Conservation (phyloP, 2,113 vertebrate genomes). For the Thunnus thynnus region DNA sequence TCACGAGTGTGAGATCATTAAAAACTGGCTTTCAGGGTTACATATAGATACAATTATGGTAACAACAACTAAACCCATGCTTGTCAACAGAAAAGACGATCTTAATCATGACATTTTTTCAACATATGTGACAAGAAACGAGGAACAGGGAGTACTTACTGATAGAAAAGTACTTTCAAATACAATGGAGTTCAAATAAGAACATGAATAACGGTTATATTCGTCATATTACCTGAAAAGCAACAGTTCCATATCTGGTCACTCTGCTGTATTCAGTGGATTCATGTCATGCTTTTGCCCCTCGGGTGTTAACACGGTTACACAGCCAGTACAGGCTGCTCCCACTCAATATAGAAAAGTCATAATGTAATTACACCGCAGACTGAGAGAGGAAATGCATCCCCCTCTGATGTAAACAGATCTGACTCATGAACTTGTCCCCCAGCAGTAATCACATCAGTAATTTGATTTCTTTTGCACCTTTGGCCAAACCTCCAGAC, state of each 20-base stretch:
- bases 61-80: not conserved
- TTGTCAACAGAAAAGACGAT: not conserved
- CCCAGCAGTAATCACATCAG: constrained; percentile 61
- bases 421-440: constrained; percentile 69
- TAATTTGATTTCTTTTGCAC: constrained; percentile 72
- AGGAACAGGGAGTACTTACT: no score
- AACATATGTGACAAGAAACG: no score
- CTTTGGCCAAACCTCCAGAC: constrained; percentile 52
- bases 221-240: not conserved
- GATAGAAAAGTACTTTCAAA: no score
- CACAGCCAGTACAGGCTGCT: constrained; percentile 48
- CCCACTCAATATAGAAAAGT: constrained; percentile 58
- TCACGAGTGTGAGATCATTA: not conserved
- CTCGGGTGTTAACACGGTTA: constrained; percentile 56
- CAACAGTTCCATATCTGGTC: constrained; percentile 1
- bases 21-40: not conserved
- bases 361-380: constrained; percentile 68
- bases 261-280: constrained; percentile 7
- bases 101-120: not conserved
- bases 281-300: constrained; percentile 47
- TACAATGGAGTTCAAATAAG: no score
- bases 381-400: constrained; percentile 59
- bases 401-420: constrained; percentile 62
- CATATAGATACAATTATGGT: not conserved
- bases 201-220: not conserved